Evolutionary conservation across 2,797 vertebrate species (phyloP).

Genomic region (Gila robusta): DNA sequence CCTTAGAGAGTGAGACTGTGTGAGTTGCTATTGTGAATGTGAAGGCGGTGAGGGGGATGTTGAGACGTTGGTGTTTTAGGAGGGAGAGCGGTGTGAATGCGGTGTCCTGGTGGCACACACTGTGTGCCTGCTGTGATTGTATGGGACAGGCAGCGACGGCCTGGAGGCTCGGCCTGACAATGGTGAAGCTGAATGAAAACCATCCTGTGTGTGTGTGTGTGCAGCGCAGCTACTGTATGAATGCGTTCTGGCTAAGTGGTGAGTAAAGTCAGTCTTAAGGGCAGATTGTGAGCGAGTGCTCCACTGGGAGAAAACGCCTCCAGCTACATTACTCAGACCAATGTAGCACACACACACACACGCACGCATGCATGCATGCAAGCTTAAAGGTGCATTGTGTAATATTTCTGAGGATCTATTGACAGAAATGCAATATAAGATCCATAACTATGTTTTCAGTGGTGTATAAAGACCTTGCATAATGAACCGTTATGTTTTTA

Average conservation of each 20-base stretch:
- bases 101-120: constrained; percentile 21
- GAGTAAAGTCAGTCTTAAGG: constrained; percentile 45
- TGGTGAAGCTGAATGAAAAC: constrained; percentile 28
- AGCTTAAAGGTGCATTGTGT: no score
- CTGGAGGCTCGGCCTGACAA: constrained; percentile 31
- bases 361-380: background rate
- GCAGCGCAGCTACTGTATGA: constrained; percentile 5
- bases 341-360: constrained; percentile 31
- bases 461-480: no score
- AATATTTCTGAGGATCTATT: no score
- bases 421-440: no score
- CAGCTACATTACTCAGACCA: constrained; percentile 61
- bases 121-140: constrained; percentile 30
- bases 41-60: background rate
- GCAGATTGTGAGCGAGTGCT: constrained; percentile 35
- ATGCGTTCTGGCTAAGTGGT: constrained; percentile 55
- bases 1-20: background rate
- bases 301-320: constrained; percentile 58
- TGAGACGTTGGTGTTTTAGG: background rate
- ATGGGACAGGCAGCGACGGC: constrained; percentile 24
- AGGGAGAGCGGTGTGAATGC: background rate
- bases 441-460: no score
- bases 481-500: no score
- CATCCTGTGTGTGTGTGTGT: background rate
- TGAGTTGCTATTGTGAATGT: constrained; percentile 26